Conservation (phyloP, 2,797 vertebrate species). For the Xerus rutilus region DNA sequence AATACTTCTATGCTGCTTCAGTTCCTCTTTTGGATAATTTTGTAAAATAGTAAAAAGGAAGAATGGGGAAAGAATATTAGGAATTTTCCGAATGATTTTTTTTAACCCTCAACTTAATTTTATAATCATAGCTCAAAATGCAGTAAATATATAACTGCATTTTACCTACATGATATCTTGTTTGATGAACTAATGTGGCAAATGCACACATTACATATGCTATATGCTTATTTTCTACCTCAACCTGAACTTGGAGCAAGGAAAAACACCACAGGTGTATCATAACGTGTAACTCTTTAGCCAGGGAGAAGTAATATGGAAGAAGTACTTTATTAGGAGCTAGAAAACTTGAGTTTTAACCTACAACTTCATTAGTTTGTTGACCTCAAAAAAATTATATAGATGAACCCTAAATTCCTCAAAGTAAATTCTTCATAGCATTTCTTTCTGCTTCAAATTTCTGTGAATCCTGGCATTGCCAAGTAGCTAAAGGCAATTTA, state of each 20-base stretch:
- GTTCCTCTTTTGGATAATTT: slow-evolving; percentile 44
- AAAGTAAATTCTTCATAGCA: slow-evolving; percentile 48
- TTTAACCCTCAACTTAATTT: slow-evolving; percentile 26
- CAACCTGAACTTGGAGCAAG: background rate
- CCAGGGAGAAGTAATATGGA: background rate
- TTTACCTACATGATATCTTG: slow-evolving; percentile 7
- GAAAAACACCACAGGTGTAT: background rate
- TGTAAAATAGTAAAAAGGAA: slow-evolving; percentile 22
- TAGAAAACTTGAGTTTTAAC: slow-evolving; percentile 17
- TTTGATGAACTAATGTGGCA: slow-evolving; percentile 30
- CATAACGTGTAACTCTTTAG: background rate
- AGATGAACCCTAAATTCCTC: slow-evolving; percentile 43
- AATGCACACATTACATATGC: background rate
- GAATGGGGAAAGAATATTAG: background rate
- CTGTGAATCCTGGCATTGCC: slow-evolving; percentile 13
- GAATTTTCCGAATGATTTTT: background rate
- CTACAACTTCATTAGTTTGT: slow-evolving; percentile 38
- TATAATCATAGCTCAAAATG: slow-evolving; percentile 37
- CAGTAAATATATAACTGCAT: background rate
- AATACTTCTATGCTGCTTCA: background rate
- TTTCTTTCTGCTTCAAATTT: slow-evolving; percentile 51
- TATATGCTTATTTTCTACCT: background rate
- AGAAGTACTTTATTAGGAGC: background rate
- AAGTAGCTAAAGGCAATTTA: background rate
- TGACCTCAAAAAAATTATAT: slow-evolving; percentile 32